Conservation (phyloP, 2,888 invertebrate species). For the Agrotis ipsilon region DNA sequence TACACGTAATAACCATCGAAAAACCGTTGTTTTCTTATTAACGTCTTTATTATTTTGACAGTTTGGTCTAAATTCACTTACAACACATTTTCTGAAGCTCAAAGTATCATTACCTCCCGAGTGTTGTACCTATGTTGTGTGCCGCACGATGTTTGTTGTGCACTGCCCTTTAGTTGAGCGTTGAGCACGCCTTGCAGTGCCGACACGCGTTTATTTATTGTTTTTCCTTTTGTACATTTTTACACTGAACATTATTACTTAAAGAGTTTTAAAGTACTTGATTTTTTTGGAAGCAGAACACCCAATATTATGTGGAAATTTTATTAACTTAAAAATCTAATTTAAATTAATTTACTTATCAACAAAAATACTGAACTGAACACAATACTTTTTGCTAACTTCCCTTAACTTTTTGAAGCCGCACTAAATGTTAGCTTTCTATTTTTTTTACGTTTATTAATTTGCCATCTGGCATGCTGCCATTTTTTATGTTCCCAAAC, state of each 20-base stretch:
- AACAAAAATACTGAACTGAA: conserved; percentile 38
- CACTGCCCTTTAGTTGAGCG: conserved; percentile 26
- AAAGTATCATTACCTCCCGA: background rate
- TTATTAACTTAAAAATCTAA: background rate
- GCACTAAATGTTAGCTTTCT: conserved; percentile 71
- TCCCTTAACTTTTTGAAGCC: conserved; percentile 51
- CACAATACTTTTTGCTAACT: conserved; percentile 57
- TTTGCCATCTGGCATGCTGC: conserved; percentile 71
- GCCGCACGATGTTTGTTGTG: conserved; percentile 32
- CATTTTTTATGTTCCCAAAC: conserved; percentile 60
- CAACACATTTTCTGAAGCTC: background rate
- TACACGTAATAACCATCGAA: too few relatives aligned
- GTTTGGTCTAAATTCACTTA: background rate
- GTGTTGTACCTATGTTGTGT: background rate
- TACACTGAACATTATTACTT: conserved; percentile 38
- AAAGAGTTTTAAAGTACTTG: background rate
- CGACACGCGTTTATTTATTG: conserved; percentile 22
- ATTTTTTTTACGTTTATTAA: conserved; percentile 59
- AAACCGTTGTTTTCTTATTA: background rate
- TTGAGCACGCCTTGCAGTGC: conserved; percentile 46
- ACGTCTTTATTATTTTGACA: background rate
- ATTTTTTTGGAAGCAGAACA: background rate
- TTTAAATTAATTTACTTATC: conserved; percentile 1
- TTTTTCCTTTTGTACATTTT: conserved; percentile 28
- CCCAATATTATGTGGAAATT: background rate